Evolutionary conservation across 2,797 vertebrate genomes (phyloP), one percentile per base, ranked within the genome.

Genomic region (Epinephelus malabaricus): DNA sequence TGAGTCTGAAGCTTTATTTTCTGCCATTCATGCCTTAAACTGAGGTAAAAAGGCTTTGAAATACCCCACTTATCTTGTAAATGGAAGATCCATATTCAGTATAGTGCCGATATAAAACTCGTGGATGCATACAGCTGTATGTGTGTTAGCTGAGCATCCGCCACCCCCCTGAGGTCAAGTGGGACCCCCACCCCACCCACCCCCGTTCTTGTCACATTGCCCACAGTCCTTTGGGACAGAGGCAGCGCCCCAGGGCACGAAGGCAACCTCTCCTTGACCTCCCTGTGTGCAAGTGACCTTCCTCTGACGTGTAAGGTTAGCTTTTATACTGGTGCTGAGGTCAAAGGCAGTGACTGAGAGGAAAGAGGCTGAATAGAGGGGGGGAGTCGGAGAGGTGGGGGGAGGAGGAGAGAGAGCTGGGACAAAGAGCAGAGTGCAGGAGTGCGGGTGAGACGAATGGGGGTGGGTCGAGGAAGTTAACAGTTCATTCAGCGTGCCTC

Each of bases 191-290:
- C 53, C 75, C 81, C 75, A 78, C 47, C n/a, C 30, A 17, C 45
- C 25, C 30, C 38, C 46, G 25, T 82, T 78, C 81, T 89, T 81
- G 88, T 91, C 89, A 86, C 83, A 81, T 79, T 63, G 86, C 87
- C 82, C 34, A 13, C 61, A 61, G 86, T 88, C 92, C 88, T 87
- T 45, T 71, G 88, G 88, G 90, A 92, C 71, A 3, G 17, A 73
- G 46, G 75, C 86, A 79, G 82, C 40, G 40, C 86, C 74, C 67
- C 27, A 40, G 86, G 88, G 81, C 81, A 88, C 10, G 21, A 76
- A 84, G 11, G 58, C 79, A 72, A 85, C 93, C 92, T 92, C 91
- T 86, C 90, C 87, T 91, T 94, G 91, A 93, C 92, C 92, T 82
- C 81, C 47, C 69, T 60, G 82, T 85, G 91, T 82, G 90, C 78